Percentiles rank a stretch among this genome's conserved stretches.
phyloP scores from a whole-genome alignment of 2,888 invertebrate species.

The Cantharis lateralis region DNA sequence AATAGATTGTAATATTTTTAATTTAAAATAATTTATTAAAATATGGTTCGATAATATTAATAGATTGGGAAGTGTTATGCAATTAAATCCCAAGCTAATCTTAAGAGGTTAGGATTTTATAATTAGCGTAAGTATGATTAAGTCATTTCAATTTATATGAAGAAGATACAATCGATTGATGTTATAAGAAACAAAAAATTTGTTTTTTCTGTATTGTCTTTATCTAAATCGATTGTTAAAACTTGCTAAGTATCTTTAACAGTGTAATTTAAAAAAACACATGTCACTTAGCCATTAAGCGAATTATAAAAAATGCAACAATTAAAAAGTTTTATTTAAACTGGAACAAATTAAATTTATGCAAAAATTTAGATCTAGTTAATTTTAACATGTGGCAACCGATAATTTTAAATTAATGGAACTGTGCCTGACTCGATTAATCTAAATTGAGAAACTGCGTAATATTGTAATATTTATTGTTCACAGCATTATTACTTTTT shows the following conservation, averaged over 20 bases:
- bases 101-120: not conserved
- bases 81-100: not conserved
- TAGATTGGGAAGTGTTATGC: not conserved
- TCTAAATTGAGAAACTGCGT: not conserved
- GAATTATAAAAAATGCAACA: not conserved
- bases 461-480: not conserved
- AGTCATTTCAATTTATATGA: not conserved
- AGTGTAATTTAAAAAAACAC: not conserved
- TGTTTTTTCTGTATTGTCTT: not conserved
- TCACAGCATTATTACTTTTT: not conserved
- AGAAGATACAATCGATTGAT: not conserved
- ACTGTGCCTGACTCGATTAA: not conserved
- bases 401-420: not conserved
- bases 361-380: not conserved
- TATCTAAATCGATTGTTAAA: not conserved
- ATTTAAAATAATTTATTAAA: conserved; percentile 26
- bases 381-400: conserved; percentile 16
- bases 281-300: not conserved
- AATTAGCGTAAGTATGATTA: not conserved
- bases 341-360: not conserved
- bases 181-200: not conserved
- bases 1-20: conserved; percentile 43
- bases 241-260: not conserved
- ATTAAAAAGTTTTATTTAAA: not conserved
- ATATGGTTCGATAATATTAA: not conserved